Conservation (phyloP, 2,888 invertebrate species). For the Pristionchus maxplancki region DNA sequence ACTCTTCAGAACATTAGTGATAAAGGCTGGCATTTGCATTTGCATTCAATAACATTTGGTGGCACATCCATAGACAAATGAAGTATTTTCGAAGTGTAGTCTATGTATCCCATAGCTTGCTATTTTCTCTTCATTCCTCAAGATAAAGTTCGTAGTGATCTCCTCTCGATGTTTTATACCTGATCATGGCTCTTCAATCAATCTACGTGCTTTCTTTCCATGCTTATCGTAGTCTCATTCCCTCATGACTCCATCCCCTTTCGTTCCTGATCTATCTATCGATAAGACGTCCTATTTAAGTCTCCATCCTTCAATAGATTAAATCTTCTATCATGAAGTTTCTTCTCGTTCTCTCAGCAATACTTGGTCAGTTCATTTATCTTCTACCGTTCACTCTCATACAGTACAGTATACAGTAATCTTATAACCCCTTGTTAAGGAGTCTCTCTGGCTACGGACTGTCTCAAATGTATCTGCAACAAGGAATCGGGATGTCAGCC, state of each 20-base stretch:
- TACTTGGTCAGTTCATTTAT: conserved; percentile 4
- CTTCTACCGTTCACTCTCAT: neutral
- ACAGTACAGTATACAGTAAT: neutral
- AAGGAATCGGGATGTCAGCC: conserved; percentile 70
- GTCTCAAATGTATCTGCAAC: conserved; percentile 68
- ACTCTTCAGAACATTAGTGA: no score
- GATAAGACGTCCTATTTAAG: conserved; percentile 17
- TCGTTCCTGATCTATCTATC: conserved; percentile 12
- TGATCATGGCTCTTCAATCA: neutral
- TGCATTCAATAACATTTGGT: no score
- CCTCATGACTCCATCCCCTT: neutral
- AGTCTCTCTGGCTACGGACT: conserved; percentile 61
- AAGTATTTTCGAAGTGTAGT: no score
- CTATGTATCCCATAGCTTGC: no score
- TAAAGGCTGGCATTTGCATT: no score
- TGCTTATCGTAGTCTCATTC: neutral
- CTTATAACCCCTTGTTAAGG: conserved; percentile 48
- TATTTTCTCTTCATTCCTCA: no score
- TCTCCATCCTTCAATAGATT: neutral
- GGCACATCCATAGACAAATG: no score
- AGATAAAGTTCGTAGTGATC: neutral
- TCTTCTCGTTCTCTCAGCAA: conserved; percentile 28
- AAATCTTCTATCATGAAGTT: conserved; percentile 38
- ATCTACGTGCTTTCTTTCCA: neutral
- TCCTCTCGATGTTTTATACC: neutral